Evolutionary conservation across 2,888 invertebrate species (phyloP).

Genomic region (Synergus laeviventris): DNA sequence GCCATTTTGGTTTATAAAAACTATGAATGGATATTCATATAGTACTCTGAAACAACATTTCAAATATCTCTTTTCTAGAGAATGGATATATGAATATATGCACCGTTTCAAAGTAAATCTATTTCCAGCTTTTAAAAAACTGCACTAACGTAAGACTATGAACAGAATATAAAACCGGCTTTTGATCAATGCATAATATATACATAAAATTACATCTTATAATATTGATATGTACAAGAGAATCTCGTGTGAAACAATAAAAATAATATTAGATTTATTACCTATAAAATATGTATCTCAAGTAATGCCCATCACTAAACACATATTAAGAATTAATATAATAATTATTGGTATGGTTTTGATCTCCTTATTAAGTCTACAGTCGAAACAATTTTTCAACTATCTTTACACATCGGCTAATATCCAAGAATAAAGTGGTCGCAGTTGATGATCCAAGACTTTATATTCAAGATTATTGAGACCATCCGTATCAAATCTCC

Average conservation of each 20-base stretch:
- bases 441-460: constrained; percentile 70
- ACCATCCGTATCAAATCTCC: constrained; percentile 72
- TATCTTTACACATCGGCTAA: constrained; percentile 67
- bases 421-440: constrained; percentile 73
- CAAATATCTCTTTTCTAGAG: too few species aligned
- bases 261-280: neutral
- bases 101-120: too few species aligned
- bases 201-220: neutral
- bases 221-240: neutral
- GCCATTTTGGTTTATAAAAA: too few species aligned
- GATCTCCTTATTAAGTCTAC: neutral
- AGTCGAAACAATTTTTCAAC: neutral
- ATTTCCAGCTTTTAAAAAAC: neutral
- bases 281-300: neutral
- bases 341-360: neutral
- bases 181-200: neutral
- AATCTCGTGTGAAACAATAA: too few species aligned
- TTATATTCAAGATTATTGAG: constrained; percentile 71
- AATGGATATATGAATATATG: too few species aligned
- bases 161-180: neutral
- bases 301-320: constrained; percentile 7
- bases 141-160: neutral
- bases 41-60: too few species aligned
- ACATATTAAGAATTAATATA: constrained; percentile 3
- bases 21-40: too few species aligned